Evolutionary conservation across 2,888 invertebrate species (phyloP), one percentile per base, ranked within the genome.

Genomic region (Himalopsyche japonica): DNA sequence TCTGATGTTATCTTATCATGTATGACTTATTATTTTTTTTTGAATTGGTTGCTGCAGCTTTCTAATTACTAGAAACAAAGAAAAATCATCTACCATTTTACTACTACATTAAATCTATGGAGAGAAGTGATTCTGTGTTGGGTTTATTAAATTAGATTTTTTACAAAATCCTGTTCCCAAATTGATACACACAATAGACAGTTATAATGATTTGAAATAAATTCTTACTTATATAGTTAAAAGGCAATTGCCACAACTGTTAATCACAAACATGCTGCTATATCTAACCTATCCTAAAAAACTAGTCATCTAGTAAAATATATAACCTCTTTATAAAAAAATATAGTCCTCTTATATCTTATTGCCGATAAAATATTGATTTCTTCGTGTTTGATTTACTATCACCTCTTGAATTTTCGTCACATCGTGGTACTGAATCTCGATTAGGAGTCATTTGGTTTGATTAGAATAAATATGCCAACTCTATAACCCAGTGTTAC

Each of bases 221-320:
- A 24, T 24, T 64, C 15, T 70, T 70, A 70, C 70, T 70, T 70
- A 70, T 15, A 32, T 81, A 27, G 70, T 27, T 70, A 70, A 70
- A 83, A 83, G 81, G 84, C 84, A 43, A 81, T 76, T 48, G 84
- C 84, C 84, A 84, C 81, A 80, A 76, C 48, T 34, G 34, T 49
- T 77, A 85, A 85, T 85, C 83, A 85, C 85, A 85, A 81, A 85
- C 85, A 85, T 83, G 85, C 83, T 83, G 83, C 85, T 86, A 86
- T 24, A 20, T 79, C 37, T 48, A 64, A 81, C 70, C 49, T 34
- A 47, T 80, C 47, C 27, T 76, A 27, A 82, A 49, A 78, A 77
- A 79, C 30, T 79, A 79, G 78, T 82, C 77, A n/a, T 77, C 49
- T 77, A 77, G 76, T 80, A 57, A 70, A 83, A 76, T 80, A 83